Evolutionary conservation across 2,888 invertebrate species (phyloP).

Genomic region (Nymphalis urticae): DNA sequence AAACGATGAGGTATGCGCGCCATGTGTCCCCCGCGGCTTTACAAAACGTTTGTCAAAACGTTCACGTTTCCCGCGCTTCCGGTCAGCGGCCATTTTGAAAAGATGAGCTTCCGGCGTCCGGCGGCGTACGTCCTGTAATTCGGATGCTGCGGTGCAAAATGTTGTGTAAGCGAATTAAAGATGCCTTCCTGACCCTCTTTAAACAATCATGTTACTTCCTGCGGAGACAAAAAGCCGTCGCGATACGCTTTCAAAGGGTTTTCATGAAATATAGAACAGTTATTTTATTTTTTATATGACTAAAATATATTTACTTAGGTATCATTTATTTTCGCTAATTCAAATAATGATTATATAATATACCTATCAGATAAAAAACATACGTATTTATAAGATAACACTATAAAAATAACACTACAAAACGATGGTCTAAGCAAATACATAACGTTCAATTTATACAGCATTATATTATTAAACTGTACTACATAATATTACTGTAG

Average conservation of each 20-base stretch:
- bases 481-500: too few relatives aligned
- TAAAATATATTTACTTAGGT: too few relatives aligned
- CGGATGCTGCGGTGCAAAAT: conserved; percentile 71
- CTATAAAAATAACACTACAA: too few relatives aligned
- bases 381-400: too few relatives aligned
- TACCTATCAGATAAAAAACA: too few relatives aligned
- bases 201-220: conserved; percentile 35
- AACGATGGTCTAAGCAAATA: too few relatives aligned
- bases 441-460: background rate
- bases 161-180: conserved; percentile 76
- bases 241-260: conserved; percentile 8
- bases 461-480: background rate
- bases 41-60: conserved; percentile 76
- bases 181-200: conserved; percentile 49
- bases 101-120: conserved; percentile 71
- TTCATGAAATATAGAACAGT: background rate
- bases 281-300: too few relatives aligned
- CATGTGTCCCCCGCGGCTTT: conserved; percentile 63
- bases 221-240: conserved; percentile 24
- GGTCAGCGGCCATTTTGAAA: conserved; percentile 74
- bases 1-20: conserved; percentile 57
- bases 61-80: conserved; percentile 77
- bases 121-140: conserved; percentile 58
- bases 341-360: too few relatives aligned
- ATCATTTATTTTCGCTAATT: too few relatives aligned